Evolutionary conservation across 2,113 vertebrate species (phyloP), one percentile per base, ranked within the genome.

Genomic region (Psammodynastes pulverulentus): DNA sequence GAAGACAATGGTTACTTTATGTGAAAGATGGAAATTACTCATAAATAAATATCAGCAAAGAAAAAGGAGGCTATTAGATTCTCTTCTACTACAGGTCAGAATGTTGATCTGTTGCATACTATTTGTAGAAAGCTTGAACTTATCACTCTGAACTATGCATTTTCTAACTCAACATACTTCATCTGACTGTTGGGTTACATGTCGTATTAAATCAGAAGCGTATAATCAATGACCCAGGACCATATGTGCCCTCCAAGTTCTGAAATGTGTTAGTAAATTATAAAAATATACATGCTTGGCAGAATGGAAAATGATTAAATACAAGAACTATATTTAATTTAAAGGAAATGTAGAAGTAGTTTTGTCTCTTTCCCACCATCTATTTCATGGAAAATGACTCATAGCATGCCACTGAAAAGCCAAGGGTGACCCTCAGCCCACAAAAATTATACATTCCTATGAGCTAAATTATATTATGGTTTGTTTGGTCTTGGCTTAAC

Each of bases 71-170:
- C 94, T 99, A 90, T 88, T 98, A 94, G 96, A 97, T 94, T 98
- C 98, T 8, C 96, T 98, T 89, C 97, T 96, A 39, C 95, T 98
- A 90, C 98, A 99, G 98, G 99, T 99, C 95, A 95, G 92, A 86
- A 21, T 23, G 91, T 5, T 79, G 46, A 72, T 54, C 62, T 3
- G 52, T 17, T n/a, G 89, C 8, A 39, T 13, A 10, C 13, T 34
- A 56, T 52, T 48, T 39, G 3, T 29, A 54, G 23, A 90, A 46
- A 56, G 12, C 0, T 29, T 84, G n/a, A 45, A 12, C 1, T 45
- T 90, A 39, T 24, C 19, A 24, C 9, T 26, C 39, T 89, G 39
- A 34, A 23, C 26, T 85, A 29, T 8, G 29, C 29, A 58, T 85
- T 85, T 21, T 48, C 52, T 29, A 53, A n/a, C 56, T 49, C 87